These are phyloP conservation scores for Tenthredo distinguenda DNA, from an alignment of 2,888 invertebrate genomes.

Conservation along the genomic window DNA sequence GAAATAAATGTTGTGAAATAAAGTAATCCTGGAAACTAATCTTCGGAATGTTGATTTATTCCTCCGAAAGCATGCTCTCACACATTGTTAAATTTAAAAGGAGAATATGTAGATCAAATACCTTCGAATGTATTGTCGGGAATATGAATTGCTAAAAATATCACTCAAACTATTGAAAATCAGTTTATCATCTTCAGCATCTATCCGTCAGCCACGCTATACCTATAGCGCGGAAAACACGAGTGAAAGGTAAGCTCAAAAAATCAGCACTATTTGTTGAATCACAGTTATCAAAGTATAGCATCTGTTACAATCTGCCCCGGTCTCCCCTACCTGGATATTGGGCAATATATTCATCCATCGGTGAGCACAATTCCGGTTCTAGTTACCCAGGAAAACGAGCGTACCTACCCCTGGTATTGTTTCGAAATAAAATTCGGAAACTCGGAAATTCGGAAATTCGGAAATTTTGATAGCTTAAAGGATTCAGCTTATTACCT, in stretches of 20 bases:
- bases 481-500: slow-evolving; percentile 7
- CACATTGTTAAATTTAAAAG: not conserved
- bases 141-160: slow-evolving; percentile 26
- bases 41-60: not conserved
- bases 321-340: not conserved
- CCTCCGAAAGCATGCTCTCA: not conserved
- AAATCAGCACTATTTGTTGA: slow-evolving; percentile 17
- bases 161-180: slow-evolving; percentile 1
- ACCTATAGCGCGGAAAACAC: not conserved
- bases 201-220: not conserved
- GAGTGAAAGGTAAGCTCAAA: slow-evolving; percentile 14
- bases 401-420: not conserved
- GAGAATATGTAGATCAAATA: not conserved
- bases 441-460: not conserved
- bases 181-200: slow-evolving; percentile 12
- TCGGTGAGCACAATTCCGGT: not conserved
- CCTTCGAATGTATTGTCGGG: not conserved
- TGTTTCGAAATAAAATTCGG: not conserved
- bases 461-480: not conserved
- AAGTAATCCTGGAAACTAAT: not conserved
- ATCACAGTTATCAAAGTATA: slow-evolving; percentile 11
- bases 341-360: not conserved
- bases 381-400: not conserved
- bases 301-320: not conserved
- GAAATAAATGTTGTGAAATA: not conserved